phyloP scores from a whole-genome alignment of 2,888 invertebrate genomes.

The Drosophila paracracens region DNA sequence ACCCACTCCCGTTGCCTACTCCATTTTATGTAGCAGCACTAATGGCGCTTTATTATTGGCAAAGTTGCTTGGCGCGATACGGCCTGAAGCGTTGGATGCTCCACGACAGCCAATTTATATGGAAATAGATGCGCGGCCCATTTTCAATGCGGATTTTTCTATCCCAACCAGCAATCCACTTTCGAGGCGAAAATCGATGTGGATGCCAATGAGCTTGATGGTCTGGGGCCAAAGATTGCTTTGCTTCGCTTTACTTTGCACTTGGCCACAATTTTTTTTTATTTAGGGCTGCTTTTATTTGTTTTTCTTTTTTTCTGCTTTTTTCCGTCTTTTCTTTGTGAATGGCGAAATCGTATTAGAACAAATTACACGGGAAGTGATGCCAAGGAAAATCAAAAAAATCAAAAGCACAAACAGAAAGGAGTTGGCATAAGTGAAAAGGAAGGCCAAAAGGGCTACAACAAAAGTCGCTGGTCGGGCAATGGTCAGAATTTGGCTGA shows the following conservation, averaged over 20 bases:
- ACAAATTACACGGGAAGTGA: conserved; percentile 66
- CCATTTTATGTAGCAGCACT: conserved; percentile 80
- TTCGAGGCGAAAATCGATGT: conserved; percentile 69
- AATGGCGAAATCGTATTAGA: conserved; percentile 60
- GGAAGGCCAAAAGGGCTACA: conserved; percentile 17
- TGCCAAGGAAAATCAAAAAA: conserved; percentile 22
- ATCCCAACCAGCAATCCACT: conserved; percentile 48
- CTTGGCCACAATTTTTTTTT: conserved; percentile 41
- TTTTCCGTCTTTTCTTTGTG: conserved; percentile 19
- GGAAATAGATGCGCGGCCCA: conserved; percentile 79
- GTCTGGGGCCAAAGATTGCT: conserved; percentile 60
- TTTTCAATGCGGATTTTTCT: conserved; percentile 66
- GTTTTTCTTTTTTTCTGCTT: not conserved
- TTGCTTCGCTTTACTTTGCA: conserved; percentile 58
- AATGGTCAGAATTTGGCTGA: conserved; percentile 45
- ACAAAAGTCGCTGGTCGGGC: conserved; percentile 19
- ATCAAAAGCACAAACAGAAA: conserved; percentile 12
- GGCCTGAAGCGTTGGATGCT: conserved; percentile 60
- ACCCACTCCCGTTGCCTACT: conserved; percentile 28
- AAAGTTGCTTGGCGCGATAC: conserved; percentile 67
- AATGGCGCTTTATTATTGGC: conserved; percentile 82
- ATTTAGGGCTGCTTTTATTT: conserved; percentile 10
- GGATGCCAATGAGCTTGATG: conserved; percentile 34
- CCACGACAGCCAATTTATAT: conserved; percentile 78
- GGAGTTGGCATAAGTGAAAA: conserved; percentile 20